Base-by-base conservation (phyloP, 2,797 vertebrate genomes). In the Rallus crepitans region DNA sequence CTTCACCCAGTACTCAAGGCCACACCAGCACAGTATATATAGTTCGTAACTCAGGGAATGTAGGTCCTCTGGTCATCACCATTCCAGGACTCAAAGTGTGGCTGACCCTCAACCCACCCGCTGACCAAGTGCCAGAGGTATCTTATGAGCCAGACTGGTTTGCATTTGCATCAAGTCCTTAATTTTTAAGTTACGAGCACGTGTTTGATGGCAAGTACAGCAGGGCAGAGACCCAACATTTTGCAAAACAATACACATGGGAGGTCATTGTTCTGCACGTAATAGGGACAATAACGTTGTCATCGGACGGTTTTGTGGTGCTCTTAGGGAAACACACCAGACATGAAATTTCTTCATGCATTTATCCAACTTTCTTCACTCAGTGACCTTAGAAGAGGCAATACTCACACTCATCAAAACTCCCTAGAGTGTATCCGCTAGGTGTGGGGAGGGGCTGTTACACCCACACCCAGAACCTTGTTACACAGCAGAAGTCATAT, bases 341-440 rank as follows among this genome's bases (percentile, higher is more conserved):
- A 73, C 15, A 6, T 23, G 18, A 28, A 4, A 13, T 80, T 80
- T 87, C 91, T 94, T 80, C 53, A 21, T 40, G 25, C 12, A 23
- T 0, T 0, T 42, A 37, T 68, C 72, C 76, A 57, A 45, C 39
- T 87, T 76, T 69, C 61, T 78, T 82, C 57, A 33, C 37, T 84
- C 20, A 9, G 47, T 90, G 93, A 94, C 93, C 91, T 96, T 90
- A 63, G 24, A 77, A 64, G 85, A 93, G 86, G 77, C 91, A 87
- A 88, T 93, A 90, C 47, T 83, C 7, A 8, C 65, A 33, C 76
- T 90, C 88, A 50, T 37, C 84, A 95, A 94, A 91, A 91, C 82
- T 95, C 96, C 93, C 80, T 73, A 50, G 83, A 93, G 90, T 96
- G 42, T 96, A 89, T 97, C 96, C 60, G 25, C 96, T 96, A 94